Evolutionary conservation across 2,888 invertebrate species (phyloP).

Genomic region (Yponomeuta malinellus): DNA sequence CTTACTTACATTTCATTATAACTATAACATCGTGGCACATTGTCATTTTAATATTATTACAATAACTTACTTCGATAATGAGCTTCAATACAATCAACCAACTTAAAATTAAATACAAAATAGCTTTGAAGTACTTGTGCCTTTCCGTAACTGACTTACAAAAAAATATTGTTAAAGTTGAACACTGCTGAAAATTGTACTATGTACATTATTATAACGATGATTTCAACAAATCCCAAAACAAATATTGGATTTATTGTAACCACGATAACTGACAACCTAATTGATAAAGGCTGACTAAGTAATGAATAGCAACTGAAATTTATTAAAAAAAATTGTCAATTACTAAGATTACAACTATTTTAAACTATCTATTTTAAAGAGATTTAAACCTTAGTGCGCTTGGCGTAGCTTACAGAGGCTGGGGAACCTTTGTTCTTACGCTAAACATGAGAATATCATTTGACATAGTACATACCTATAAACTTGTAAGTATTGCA

Average conservation of each 20-base stretch:
- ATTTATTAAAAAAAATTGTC: background rate
- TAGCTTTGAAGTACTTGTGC: constrained; percentile 63
- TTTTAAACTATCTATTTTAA: background rate
- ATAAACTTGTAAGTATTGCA: constrained; percentile 49
- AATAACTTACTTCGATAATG: constrained; percentile 22
- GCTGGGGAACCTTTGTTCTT: background rate
- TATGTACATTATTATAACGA: background rate
- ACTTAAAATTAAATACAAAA: constrained; percentile 21
- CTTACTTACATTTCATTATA: constrained; percentile 7
- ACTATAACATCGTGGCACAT: constrained; percentile 28
- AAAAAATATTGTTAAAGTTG: constrained; percentile 1
- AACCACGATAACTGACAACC: too few relatives aligned
- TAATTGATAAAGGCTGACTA: too few relatives aligned
- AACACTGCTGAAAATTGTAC: background rate
- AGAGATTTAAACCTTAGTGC: background rate
- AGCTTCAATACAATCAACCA: constrained; percentile 22
- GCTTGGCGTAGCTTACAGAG: background rate
- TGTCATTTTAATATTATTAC: constrained; percentile 29
- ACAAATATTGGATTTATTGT: background rate
- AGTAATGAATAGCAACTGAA: too few relatives aligned
- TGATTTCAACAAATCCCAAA: background rate
- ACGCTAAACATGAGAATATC: constrained; percentile 43
- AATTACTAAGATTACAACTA: background rate
- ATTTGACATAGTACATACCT: constrained; percentile 22
- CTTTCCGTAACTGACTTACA: constrained; percentile 30